Conservation (phyloP, 2,888 invertebrate species). For the Drosophila mettleri region DNA sequence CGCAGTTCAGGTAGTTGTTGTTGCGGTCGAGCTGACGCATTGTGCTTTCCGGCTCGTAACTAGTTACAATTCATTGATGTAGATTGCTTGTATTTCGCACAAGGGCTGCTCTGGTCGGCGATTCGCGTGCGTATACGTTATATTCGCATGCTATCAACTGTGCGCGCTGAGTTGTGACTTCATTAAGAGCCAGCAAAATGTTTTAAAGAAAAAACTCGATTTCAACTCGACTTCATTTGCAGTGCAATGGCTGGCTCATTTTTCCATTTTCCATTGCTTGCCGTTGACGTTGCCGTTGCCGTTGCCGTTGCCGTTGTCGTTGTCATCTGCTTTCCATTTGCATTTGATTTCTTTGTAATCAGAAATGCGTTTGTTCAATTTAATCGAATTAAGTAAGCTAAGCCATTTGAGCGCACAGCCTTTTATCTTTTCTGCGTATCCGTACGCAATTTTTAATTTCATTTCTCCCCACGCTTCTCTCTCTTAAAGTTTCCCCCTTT, state of each 20-base stretch:
- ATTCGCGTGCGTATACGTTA: conserved; percentile 44
- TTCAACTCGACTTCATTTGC: conserved; percentile 38
- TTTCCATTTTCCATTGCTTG: conserved; percentile 3
- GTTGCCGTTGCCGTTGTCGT: too few species aligned
- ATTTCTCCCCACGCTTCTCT: conserved; percentile 11
- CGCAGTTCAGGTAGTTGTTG: conserved; percentile 44
- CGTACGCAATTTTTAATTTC: conserved; percentile 29
- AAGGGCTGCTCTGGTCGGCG: not conserved
- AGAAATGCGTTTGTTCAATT: conserved; percentile 54
- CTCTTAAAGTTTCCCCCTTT: conserved; percentile 25
- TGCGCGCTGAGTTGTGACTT: conserved; percentile 43
- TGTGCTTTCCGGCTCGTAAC: conserved; percentile 35
- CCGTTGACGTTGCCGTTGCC: too few species aligned
- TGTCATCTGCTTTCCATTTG: conserved; percentile 46
- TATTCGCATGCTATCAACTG: conserved; percentile 22
- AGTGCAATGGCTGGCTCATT: conserved; percentile 28
- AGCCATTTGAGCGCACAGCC: conserved; percentile 55
- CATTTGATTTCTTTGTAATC: conserved; percentile 61
- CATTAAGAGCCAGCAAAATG: conserved; percentile 49
- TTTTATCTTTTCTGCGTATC: conserved; percentile 33
- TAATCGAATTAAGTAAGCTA: conserved; percentile 63
- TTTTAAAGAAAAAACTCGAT: conserved; percentile 27
- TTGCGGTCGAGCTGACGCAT: conserved; percentile 30
- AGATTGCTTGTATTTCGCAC: conserved; percentile 51
- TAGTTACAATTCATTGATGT: conserved; percentile 62